These are phyloP conservation scores for Sepioteuthis lessoniana DNA, from an alignment of 2,888 invertebrate genomes.

Conservation along the genomic window DNA sequence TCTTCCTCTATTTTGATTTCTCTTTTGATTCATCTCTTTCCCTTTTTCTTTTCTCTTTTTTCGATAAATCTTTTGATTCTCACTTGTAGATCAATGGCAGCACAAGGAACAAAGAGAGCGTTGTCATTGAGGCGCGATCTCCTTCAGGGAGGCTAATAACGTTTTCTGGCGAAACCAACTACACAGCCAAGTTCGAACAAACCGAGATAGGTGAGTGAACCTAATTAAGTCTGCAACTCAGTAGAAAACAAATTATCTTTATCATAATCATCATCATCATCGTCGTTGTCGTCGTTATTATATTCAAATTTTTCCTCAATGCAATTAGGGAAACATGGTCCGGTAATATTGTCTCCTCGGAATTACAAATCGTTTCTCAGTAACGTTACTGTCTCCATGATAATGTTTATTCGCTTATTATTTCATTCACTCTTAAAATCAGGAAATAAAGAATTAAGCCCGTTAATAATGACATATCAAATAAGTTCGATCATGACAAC, in stretches of 20 bases:
- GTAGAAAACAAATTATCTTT: conserved; percentile 42
- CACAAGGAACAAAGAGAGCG: conserved; percentile 55
- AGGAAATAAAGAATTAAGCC: too few species aligned
- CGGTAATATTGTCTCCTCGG: too few species aligned
- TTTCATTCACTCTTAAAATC: too few species aligned
- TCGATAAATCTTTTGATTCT: not conserved
- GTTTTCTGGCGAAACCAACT: conserved; percentile 66
- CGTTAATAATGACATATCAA: too few species aligned
- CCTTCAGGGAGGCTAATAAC: conserved; percentile 66
- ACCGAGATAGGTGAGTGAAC: conserved; percentile 64
- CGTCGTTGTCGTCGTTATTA: conserved; percentile 69
- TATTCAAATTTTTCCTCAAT: conserved; percentile 50
- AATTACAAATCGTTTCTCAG: too few species aligned
- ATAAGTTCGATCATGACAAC: too few species aligned
- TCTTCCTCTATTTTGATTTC: too few species aligned
- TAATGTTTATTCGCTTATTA: too few species aligned
- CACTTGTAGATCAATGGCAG: not conserved
- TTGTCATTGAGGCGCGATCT: conserved; percentile 63
- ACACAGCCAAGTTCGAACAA: conserved; percentile 64
- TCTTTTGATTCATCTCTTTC: not conserved
- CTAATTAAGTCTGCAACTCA: not conserved
- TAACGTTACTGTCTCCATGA: too few species aligned
- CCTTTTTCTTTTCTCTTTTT: not conserved
- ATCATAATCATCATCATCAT: conserved; percentile 54
- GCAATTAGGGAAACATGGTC: not conserved